phyloP scores from a whole-genome alignment of 2,797 vertebrate genomes.

The Pygocentrus nattereri region DNA sequence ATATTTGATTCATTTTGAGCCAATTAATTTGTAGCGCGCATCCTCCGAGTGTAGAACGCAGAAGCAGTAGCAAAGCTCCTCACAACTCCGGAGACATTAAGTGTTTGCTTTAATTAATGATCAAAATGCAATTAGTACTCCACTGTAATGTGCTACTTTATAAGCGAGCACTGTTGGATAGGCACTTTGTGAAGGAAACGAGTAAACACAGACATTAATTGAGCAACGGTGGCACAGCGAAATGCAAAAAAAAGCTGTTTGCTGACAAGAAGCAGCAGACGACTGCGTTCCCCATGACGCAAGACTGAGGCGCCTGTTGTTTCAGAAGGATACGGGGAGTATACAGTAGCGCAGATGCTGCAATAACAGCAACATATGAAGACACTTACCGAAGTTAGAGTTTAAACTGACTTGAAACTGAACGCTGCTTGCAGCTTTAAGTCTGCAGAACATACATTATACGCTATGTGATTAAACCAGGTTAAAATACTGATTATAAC shows the following conservation, averaged over 20 bases:
- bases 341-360: neutral
- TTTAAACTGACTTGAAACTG: neutral
- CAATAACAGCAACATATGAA: neutral
- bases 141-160: conserved; percentile 28
- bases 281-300: neutral
- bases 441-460: neutral
- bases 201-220: conserved; percentile 24
- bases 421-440: too few relatives aligned
- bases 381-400: neutral
- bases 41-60: conserved; percentile 17
- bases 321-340: neutral
- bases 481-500: too few relatives aligned
- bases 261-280: neutral
- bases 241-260: conserved; percentile 4
- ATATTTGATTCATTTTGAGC: conserved; percentile 33
- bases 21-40: conserved; percentile 33
- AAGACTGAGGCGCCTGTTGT: neutral
- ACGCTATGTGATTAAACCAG: too few relatives aligned
- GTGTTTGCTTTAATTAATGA: conserved; percentile 53
- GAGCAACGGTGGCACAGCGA: neutral
- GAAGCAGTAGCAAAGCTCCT: conserved; percentile 23
- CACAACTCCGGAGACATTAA: conserved; percentile 43
- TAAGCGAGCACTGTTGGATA: conserved; percentile 33
- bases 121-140: conserved; percentile 50
- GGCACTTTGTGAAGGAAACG: conserved; percentile 34